Evolutionary conservation across 2,113 vertebrate species (phyloP).

Genomic region (Anoura caudifer): DNA sequence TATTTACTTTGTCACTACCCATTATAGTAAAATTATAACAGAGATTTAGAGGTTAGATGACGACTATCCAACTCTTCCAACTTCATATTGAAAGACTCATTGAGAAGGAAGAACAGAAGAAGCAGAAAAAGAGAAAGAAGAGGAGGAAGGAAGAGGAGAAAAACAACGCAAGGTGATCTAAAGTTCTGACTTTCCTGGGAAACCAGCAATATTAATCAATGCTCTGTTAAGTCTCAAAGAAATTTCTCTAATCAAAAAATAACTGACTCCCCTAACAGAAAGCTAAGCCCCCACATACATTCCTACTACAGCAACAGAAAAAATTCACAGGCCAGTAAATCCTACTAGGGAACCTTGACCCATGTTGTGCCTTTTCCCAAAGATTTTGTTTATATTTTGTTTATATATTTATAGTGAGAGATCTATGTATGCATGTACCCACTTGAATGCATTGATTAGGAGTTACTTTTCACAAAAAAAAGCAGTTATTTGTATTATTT

Average conservation of each 20-base stretch:
- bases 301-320: neutral
- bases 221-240: neutral
- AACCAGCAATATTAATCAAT: neutral
- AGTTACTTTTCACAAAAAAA: neutral
- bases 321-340: neutral
- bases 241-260: neutral
- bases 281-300: neutral
- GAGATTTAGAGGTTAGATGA: neutral
- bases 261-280: neutral
- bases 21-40: slow-evolving; percentile 30
- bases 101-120: neutral
- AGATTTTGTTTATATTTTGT: neutral
- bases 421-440: neutral
- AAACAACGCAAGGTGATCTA: neutral
- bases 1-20: neutral
- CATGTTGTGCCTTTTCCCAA: neutral
- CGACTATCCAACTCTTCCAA: neutral
- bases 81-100: neutral
- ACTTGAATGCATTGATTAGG: neutral
- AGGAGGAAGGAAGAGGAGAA: neutral
- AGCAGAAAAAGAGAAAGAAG: neutral
- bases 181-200: neutral
- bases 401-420: neutral
- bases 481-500: too few species aligned
- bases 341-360: neutral